These are phyloP conservation scores for Nasonia oneida DNA, from an alignment of 2,888 invertebrate species.

Conservation along the genomic window DNA sequence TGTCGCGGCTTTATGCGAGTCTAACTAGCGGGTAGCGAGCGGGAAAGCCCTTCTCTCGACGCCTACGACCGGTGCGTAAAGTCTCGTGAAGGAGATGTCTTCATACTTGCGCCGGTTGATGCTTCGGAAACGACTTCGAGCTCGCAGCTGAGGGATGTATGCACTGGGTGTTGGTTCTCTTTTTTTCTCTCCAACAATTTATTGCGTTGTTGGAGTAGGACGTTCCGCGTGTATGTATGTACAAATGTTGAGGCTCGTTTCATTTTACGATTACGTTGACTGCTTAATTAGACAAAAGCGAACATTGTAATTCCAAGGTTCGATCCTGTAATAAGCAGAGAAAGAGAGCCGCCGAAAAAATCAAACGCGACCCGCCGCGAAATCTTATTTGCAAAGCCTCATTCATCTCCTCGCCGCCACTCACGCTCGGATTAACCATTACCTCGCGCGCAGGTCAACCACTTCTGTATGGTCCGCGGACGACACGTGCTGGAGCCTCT, in stretches of 20 bases:
- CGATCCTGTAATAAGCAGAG: neutral
- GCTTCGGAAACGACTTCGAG: neutral
- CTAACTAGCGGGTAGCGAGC: constrained; percentile 77
- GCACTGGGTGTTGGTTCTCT: neutral
- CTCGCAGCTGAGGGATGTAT: neutral
- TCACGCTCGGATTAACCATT: constrained; percentile 21
- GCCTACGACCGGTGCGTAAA: constrained; percentile 67
- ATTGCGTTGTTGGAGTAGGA: neutral
- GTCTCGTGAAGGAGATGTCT: constrained; percentile 46
- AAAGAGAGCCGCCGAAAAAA: neutral
- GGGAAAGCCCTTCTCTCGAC: constrained; percentile 65
- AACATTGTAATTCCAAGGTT: neutral
- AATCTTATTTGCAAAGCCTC: constrained; percentile 76
- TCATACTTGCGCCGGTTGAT: neutral
- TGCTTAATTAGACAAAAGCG: constrained; percentile 36
- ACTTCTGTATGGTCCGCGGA: constrained; percentile 67
- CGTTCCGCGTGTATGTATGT: neutral
- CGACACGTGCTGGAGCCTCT: constrained; percentile 62
- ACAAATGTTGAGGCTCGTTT: neutral
- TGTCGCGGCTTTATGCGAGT: constrained; percentile 77
- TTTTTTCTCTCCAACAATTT: neutral
- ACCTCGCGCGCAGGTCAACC: constrained; percentile 69
- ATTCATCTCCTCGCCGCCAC: constrained; percentile 5
- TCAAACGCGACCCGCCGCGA: constrained; percentile 59
- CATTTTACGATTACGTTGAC: constrained; percentile 33